A percentile compares a stretch with the other conserved stretches of the same genome.
Conservation (phyloP, 2,888 invertebrate genomes). For the Adelognathus sp. region DNA sequence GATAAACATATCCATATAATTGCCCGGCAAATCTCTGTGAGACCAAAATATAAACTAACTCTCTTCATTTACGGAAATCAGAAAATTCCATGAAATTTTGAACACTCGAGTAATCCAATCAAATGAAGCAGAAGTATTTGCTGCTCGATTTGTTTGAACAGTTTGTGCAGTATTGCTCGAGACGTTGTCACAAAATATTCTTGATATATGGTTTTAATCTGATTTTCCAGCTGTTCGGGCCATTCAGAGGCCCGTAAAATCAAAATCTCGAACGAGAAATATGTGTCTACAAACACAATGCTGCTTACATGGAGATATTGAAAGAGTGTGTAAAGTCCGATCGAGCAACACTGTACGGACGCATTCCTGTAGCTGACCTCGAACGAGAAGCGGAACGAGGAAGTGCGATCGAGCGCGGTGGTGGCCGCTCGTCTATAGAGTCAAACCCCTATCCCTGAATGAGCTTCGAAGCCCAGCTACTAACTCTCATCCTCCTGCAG, state of each 20-base stretch:
- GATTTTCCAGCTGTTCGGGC: not conserved
- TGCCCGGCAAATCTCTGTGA: too few relatives aligned
- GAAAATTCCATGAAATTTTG: too few relatives aligned
- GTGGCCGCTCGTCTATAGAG: conserved; percentile 74
- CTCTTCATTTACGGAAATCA: too few relatives aligned
- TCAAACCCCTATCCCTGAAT: conserved; percentile 78
- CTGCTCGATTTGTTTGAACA: not conserved
- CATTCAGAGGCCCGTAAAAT: too few relatives aligned
- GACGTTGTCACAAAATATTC: too few relatives aligned
- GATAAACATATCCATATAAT: too few relatives aligned
- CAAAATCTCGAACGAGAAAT: too few relatives aligned
- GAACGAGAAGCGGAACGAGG: conserved; percentile 32
- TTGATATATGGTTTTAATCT: not conserved
- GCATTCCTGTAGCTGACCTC: conserved; percentile 40
- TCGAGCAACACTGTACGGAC: conserved; percentile 47
- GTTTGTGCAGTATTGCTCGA: not conserved
- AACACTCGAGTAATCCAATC: too few relatives aligned
- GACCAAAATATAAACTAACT: too few relatives aligned
- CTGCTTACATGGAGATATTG: not conserved
- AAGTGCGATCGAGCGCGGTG: conserved; percentile 61
- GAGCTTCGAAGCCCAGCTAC: conserved; percentile 74
- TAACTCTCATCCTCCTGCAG: conserved; percentile 71
- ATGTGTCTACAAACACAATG: not conserved
- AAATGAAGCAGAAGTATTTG: not conserved
- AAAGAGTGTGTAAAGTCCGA: conserved; percentile 46